Base-by-base conservation (phyloP, 2,888 invertebrate genomes). In the Exephanes ischioxanthus region DNA sequence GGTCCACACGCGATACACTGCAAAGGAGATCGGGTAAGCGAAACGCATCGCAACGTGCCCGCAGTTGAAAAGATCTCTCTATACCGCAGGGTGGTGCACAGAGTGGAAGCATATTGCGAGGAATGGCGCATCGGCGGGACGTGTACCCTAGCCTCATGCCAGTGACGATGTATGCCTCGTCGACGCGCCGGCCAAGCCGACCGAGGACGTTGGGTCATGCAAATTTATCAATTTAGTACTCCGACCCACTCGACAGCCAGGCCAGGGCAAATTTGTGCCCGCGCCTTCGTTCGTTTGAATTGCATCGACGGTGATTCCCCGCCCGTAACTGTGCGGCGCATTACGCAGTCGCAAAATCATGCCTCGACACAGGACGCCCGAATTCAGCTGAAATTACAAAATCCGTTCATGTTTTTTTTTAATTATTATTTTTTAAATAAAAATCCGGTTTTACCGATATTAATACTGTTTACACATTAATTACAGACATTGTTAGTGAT, bases 191-290 rank as follows among this genome's bases (percentile, higher is more conserved):
- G 37, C 41, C 76, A 19, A 51, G n/a, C 33, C 82, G 86, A 80
- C 87, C 85, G 89, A 89, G 88, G 89, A 90, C 87, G 88, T 85
- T 89, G 90, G 89, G 89, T 89, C 91, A 91, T 92, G 92, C 91
- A 92, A 92, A 93, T 93, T 93, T 92, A 93, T 93, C 92, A 93
- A 93, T 93, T 93, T 90, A 93, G 89, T 87, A 86, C 89, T 87
- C 87, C 87, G 89, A 86, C 88, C 89, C 89, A 89, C 87, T 90
- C 90, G 82, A 89, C 88, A 87, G 84, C 45, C 61, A 45, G 63
- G 45, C 48, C 63, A 63, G 26, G 22, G 48, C 30, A 53, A 73
- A 73, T 61, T 48, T 16, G 61, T 73, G 45, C 66, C 48, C 76
- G 70, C 48, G 45, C 71, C 48, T 71, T 37, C 45, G 66, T 45